phyloP scores from a whole-genome alignment of 2,113 vertebrate genomes.

The Polypterus bichir region DNA sequence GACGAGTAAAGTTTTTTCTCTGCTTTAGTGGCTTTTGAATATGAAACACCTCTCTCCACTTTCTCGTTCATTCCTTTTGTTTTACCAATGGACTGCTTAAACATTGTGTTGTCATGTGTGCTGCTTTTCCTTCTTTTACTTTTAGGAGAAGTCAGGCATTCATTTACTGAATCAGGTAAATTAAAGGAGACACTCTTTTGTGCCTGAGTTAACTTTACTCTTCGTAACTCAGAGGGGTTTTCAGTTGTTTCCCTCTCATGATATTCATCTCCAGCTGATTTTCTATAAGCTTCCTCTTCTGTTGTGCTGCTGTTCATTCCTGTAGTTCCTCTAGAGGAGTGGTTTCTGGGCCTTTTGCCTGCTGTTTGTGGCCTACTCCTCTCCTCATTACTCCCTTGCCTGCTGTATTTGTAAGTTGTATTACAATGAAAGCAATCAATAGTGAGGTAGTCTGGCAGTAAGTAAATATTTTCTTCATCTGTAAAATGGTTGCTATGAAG shows the following conservation, averaged over 20 bases:
- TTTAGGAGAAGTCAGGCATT: slow-evolving; percentile 12
- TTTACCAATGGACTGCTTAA: not conserved
- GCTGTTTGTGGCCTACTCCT: slow-evolving; percentile 1
- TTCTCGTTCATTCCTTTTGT: slow-evolving; percentile 11
- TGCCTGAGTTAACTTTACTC: slow-evolving; percentile 27
- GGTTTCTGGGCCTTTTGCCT: not conserved
- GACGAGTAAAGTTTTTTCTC: no score
- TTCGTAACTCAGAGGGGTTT: slow-evolving; percentile 11
- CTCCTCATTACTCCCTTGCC: slow-evolving; percentile 11
- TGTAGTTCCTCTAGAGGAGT: slow-evolving; percentile 5
- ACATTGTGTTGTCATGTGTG: slow-evolving; percentile 5
- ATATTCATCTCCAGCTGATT: no score
- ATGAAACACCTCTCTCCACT: slow-evolving; percentile 7
- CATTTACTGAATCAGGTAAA: slow-evolving; percentile 24
- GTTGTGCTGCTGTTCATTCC: slow-evolving; percentile 17
- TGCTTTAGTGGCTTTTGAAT: slow-evolving; percentile 2
- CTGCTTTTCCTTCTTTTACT: slow-evolving; percentile 6
- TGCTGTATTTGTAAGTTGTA: slow-evolving; percentile 24
- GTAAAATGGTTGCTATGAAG: not conserved
- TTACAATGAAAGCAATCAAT: slow-evolving; percentile 31
- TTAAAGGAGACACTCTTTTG: slow-evolving; percentile 46
- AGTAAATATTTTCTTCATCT: slow-evolving; percentile 11
- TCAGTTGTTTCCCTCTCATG: not conserved
- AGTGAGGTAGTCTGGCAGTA: slow-evolving; percentile 13
- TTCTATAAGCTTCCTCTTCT: slow-evolving; percentile 12